Base-by-base conservation (phyloP, 2,113 vertebrate species). In the Ctenodactylus gundi region DNA sequence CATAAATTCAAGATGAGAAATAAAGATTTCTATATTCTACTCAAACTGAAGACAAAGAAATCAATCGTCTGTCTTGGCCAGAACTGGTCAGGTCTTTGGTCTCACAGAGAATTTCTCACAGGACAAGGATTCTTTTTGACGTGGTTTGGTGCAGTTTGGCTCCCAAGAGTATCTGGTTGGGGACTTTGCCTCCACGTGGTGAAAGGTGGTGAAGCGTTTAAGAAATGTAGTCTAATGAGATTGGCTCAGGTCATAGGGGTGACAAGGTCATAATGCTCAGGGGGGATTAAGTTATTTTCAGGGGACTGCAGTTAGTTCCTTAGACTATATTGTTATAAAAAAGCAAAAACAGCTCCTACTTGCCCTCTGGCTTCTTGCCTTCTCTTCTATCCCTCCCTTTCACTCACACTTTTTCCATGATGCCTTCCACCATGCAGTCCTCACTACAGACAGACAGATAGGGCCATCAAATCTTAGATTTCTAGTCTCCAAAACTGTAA, bases 1-100 rank as follows among this genome's bases (percentile, higher is more conserved):
- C 65, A n/a, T 92, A 36, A 80, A 88, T 57, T 84, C 44, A 90
- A 77, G 53, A 27, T 81, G 4, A 95, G 13, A 49, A 90, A 57
- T 34, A 78, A 95, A 86, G 36, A 77, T 36, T 20, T 80, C 6
- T 23, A 70, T 90, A 90, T 76, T 91, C 31, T 70, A n/a, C 31
- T 55, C 49, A 44, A 89, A 80, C 4, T 58, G 31, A 83, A 72
- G 85, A 7, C 80, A 90, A 73, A 9, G 51, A 31, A 90, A 72
- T 39, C 81, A 34, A 68, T 73, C 7, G 49, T 55, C 29, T 41
- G 36, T 51, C 64, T 68, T 80, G 25, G 15, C 34, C 65, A 80
- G 49, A 77, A 31, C 29, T 27, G 72, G 58, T 46, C 20, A 46
- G 53, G 46, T n/a, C 27, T 7, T 7, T 15, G 12, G 64, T 23